Conservation (phyloP, 1,140 invertebrate genomes). For the Thalassaphorura encarpata region DNA sequence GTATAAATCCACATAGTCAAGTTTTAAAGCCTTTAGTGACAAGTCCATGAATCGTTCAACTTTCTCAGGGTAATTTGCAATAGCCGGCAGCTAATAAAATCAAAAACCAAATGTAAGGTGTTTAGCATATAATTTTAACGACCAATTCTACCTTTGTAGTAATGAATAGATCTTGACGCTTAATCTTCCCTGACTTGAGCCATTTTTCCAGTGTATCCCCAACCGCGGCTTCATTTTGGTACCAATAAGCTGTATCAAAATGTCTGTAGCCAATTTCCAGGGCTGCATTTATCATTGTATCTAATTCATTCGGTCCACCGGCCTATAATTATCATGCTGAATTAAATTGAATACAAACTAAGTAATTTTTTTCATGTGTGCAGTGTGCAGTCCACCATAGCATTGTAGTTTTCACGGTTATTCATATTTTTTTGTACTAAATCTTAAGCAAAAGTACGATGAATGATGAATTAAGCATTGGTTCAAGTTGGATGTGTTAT, state of each 20-base stretch:
- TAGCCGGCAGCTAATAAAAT: conserved; percentile 33
- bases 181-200: conserved; percentile 34
- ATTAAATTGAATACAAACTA: too few species aligned
- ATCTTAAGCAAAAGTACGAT: too few species aligned
- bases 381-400: too few species aligned
- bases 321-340: not conserved
- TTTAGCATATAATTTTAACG: not conserved
- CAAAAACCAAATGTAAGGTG: not conserved
- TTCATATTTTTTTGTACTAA: too few species aligned
- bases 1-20: conserved; percentile 72
- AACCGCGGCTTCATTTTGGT: conserved; percentile 37
- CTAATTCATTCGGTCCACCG: conserved; percentile 25
- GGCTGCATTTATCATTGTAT: conserved; percentile 34
- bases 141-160: conserved; percentile 35
- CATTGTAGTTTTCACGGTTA: too few species aligned
- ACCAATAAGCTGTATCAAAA: conserved; percentile 36
- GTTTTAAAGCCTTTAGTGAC: conserved; percentile 58
- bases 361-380: too few species aligned
- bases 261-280: conserved; percentile 36
- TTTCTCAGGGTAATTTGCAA: conserved; percentile 43
- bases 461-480: too few species aligned
- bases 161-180: conserved; percentile 38
- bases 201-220: conserved; percentile 35
- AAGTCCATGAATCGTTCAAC: conserved; percentile 61
- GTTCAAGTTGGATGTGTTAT: too few species aligned